Evolutionary conservation across 2,113 vertebrate genomes (phyloP), one percentile per base, ranked within the genome.

Genomic region (Microcebus lehilahytsara): DNA sequence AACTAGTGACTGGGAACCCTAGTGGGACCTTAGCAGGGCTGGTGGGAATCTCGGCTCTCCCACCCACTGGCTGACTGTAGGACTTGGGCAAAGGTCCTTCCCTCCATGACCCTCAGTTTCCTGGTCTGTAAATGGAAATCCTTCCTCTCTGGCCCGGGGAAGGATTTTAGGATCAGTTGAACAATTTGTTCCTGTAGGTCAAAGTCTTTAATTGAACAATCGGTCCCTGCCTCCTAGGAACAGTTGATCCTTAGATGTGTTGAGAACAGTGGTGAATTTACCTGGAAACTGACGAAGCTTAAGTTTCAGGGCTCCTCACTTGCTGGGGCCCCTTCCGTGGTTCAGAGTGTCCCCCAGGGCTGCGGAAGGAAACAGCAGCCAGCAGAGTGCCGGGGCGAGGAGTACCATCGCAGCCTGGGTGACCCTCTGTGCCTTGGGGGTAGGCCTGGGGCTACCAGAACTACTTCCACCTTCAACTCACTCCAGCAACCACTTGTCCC

Each of bases 321-420:
- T 77, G 22, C 56, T 51, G 0, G 0, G 27, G 25, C 19, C 10
- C 8, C 71, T 62, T 64, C 34, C 32, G 27, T 10, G 25, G 20
- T 80, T 90, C 79, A 9, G 11, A n/a, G 30, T 32, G 30, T 27
- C 49, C 30, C 69, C 3, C 11, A 49, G 22, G 53, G 19, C 62
- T n/a, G 9, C 11, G 11, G 34, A 23, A 89, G 49, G 42, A 77
- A 85, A 22, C 5, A 89, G 49, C 17, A 60, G n/a, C 67, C 51
- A 72, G 3, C 6, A 8, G 32, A 37, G 27, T 1, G 1, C 25
- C 0, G 0, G 64, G 8, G 10, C 23, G 9, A 11, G 5, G 30
- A 40, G 32, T 4, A 27, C 25, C 27, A 9, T 1, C 0, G 27
- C 17, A 77, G 49, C 2, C 7, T n/a, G 2, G 37, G 42, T 32